phyloP scores from a whole-genome alignment of 1,140 invertebrate genomes.

The Radopholus similis region DNA sequence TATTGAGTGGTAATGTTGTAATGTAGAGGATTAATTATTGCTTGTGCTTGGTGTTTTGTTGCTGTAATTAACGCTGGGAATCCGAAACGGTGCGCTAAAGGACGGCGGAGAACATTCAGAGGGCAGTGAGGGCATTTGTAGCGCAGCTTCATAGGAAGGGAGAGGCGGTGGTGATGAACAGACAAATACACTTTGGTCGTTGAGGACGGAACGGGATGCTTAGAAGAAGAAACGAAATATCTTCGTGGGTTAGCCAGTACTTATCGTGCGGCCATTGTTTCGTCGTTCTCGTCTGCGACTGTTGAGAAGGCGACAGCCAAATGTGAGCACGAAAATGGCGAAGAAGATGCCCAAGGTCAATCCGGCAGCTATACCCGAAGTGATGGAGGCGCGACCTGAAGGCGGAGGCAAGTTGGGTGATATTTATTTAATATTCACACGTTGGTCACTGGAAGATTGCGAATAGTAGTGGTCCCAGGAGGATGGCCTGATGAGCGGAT shows the following conservation, averaged over 20 bases:
- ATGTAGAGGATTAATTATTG: too few relatives aligned
- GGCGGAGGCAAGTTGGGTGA: not conserved
- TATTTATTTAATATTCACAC: not conserved
- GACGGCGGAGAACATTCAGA: not conserved
- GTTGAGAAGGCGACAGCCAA: constrained; percentile 53
- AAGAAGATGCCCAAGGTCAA: constrained; percentile 53
- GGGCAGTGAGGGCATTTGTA: not conserved
- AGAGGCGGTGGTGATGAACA: not conserved
- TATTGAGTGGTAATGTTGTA: too few relatives aligned
- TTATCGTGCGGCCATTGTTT: not conserved
- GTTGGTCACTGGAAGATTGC: constrained; percentile 6
- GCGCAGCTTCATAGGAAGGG: not conserved
- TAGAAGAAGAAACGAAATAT: not conserved
- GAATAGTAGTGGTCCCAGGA: constrained; percentile 57
- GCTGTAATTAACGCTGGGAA: not conserved
- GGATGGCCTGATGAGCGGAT: constrained; percentile 45
- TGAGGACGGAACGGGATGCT: not conserved
- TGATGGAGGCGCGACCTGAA: constrained; percentile 38
- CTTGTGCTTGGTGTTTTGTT: not conserved
- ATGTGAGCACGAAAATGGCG: constrained; percentile 51
- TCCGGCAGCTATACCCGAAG: constrained; percentile 52
- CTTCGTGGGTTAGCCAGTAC: not conserved
- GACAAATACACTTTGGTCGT: not conserved
- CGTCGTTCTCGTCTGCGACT: constrained; percentile 24
- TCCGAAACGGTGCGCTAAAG: not conserved